A percentile compares a stretch with the other conserved stretches of the same genome.
phyloP scores from a whole-genome alignment of 2,113 vertebrate species.

The Glareola pratincola region DNA sequence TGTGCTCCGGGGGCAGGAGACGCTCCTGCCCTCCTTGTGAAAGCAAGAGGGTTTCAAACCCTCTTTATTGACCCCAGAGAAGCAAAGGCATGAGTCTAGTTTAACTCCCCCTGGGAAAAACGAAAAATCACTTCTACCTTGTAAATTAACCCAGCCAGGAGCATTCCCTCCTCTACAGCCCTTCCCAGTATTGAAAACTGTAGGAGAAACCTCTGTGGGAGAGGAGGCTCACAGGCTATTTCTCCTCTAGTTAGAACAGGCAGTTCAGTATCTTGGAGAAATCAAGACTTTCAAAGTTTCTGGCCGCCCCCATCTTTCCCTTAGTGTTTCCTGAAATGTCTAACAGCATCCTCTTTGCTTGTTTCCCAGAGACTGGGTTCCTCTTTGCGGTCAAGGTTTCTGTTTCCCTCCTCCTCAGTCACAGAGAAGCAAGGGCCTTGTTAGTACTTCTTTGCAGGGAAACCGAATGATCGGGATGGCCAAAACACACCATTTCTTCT shows the following conservation, averaged over 20 bases:
- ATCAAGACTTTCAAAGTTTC: conserved; percentile 8
- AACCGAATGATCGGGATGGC: background rate
- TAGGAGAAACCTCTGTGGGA: background rate
- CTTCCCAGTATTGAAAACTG: background rate
- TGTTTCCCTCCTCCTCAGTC: background rate
- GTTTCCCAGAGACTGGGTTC: background rate
- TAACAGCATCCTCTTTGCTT: background rate
- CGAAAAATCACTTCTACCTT: background rate
- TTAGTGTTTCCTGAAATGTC: conserved; percentile 32
- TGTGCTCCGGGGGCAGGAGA: background rate
- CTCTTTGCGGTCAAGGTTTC: background rate
- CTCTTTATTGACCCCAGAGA: background rate
- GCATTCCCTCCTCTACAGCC: background rate
- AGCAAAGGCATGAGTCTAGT: background rate
- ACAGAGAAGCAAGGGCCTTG: background rate
- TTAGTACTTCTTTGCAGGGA: background rate
- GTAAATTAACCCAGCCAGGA: background rate
- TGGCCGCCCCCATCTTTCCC: background rate
- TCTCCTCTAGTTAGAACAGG: background rate
- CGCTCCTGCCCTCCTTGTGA: rapidly evolving
- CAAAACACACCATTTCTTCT: background rate
- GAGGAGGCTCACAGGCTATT: background rate
- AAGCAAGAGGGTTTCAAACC: background rate
- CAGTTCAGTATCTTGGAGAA: background rate
- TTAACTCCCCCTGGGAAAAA: background rate